Evolutionary conservation across 1,140 invertebrate genomes (phyloP).

Genomic region (Archivesica marissinica): DNA sequence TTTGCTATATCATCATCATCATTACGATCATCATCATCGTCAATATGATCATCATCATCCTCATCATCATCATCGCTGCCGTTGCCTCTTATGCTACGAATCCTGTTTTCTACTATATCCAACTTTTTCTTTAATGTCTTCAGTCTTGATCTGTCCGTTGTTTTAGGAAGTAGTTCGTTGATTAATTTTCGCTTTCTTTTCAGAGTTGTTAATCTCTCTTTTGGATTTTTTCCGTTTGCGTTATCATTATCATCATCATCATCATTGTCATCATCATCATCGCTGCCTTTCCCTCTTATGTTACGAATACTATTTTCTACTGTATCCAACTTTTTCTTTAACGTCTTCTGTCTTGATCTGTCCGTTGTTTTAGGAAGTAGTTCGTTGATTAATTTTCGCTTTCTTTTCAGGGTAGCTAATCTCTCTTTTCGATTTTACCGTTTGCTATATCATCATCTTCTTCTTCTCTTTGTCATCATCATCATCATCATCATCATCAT

Average conservation of each 20-base stretch:
- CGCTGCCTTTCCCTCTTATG: background rate
- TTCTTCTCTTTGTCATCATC: background rate
- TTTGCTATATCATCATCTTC: background rate
- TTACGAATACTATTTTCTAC: background rate
- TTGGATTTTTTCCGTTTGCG: too few relatives aligned
- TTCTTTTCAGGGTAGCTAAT: too few relatives aligned
- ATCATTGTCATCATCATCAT: background rate
- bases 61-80: background rate
- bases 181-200: too few relatives aligned
- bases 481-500: background rate
- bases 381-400: too few relatives aligned
- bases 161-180: background rate
- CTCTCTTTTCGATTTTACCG: background rate
- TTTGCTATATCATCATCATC: background rate
- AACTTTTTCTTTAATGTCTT: background rate
- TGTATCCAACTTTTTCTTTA: background rate
- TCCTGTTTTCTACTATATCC: background rate
- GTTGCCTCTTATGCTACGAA: background rate
- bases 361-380: background rate
- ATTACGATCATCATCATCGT: background rate
- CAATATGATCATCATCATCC: background rate
- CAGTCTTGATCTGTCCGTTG: background rate
- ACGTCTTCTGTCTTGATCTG: background rate
- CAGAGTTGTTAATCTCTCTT: too few relatives aligned
- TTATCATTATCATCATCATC: too few relatives aligned